Evolutionary conservation across 2,888 invertebrate species (phyloP), one percentile per base, ranked within the genome.

Genomic region (Eupithecia subfuscata): DNA sequence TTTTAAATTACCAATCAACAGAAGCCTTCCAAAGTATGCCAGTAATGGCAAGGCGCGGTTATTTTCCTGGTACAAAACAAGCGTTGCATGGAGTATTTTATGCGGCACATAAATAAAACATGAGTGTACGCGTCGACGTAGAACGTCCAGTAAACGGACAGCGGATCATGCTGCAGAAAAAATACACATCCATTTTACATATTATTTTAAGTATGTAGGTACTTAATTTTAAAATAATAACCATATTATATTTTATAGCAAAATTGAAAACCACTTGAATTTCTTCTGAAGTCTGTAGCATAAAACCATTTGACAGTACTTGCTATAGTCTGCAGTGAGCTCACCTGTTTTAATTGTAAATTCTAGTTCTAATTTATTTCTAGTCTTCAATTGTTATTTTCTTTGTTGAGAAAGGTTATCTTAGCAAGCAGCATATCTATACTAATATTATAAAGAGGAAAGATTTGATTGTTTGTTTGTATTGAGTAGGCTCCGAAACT

Each of bases 31-130:
- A 86, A 88, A 88, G 86, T 87, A 86, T 85, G 83, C 85, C 81
- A 85, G 82, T 86, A 84, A 85, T 83, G 82, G 84, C 81, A 81
- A 86, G 82, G 81, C 83, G 82, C 75, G 82, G 84, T 88, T 89
- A 91, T 90, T 90, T 88, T 81, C 84, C 82, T 80, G 72, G 80
- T 82, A 79, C 85, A 88, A 88, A 88, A 87, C 86, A 86, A 86
- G 81, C 85, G 84, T 80, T 87, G 89, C 90, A 89, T 86, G 85
- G 84, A 86, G 86, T 90, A 90, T 90, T 90, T 86, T 89, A 91
- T 90, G 88, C 90, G 85, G 77, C 83, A 77, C 88, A 90, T 91
- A 90, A 90, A 90, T 91, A 90, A 90, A 90, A 91, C 91, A 91
- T 91, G 90, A 89, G 84, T 85, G 85, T 86, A 87, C 84, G 83